phyloP scores from a whole-genome alignment of 2,113 vertebrate species.

The Dinomys branickii region DNA sequence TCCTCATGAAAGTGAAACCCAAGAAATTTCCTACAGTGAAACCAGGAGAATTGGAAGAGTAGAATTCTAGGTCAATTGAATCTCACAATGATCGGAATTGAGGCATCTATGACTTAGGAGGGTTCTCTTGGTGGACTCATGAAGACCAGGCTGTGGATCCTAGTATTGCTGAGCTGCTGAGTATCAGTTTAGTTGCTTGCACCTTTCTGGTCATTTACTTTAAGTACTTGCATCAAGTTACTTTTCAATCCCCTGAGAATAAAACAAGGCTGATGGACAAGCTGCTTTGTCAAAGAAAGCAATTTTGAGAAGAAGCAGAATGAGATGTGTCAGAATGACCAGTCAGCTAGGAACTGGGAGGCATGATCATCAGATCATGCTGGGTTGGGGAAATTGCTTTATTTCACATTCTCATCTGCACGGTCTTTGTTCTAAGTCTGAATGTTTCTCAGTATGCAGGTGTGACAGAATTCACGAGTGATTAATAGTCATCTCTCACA shows the following conservation, averaged over 20 bases:
- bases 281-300: not conserved
- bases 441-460: not conserved
- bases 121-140: accelerated
- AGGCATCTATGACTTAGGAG: accelerated
- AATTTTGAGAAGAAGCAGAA: not conserved
- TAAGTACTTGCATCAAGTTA: not conserved
- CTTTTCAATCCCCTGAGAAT: not conserved
- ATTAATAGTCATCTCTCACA: not conserved
- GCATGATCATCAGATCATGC: not conserved
- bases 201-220: not conserved
- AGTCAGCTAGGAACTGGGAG: not conserved
- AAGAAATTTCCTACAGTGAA: not conserved
- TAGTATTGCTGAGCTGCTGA: not conserved
- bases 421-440: no score
- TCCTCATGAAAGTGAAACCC: not conserved
- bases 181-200: not conserved
- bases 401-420: not conserved
- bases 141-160: not conserved
- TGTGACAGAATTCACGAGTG: not conserved
- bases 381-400: not conserved
- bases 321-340: not conserved
- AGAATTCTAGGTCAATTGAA: accelerated
- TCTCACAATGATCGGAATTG: accelerated
- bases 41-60: not conserved
- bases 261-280: not conserved